A percentile compares a stretch with the other conserved stretches of the same genome.
Conservation (phyloP, 2,888 invertebrate genomes). For the Chymomyza fuscimana region DNA sequence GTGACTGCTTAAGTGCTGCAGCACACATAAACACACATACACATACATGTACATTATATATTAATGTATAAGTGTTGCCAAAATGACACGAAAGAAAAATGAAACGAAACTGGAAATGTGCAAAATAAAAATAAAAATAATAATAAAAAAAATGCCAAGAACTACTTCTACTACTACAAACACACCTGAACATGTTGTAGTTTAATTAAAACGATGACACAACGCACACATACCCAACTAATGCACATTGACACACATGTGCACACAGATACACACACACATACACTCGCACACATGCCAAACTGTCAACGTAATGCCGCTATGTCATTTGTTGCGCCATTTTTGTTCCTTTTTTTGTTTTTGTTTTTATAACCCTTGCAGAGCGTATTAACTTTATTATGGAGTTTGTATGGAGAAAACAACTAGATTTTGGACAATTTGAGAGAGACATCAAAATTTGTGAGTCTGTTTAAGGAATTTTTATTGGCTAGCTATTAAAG, state of each 20-base stretch:
- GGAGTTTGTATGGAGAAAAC: background rate
- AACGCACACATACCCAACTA: slow-evolving; percentile 5
- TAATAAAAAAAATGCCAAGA: slow-evolving; percentile 10
- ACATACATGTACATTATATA: background rate
- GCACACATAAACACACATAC: background rate
- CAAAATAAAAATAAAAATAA: slow-evolving; percentile 21
- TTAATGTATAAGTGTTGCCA: background rate
- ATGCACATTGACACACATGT: background rate
- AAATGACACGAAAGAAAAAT: background rate
- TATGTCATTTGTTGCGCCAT: background rate
- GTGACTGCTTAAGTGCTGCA: slow-evolving; percentile 13
- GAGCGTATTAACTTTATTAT: background rate
- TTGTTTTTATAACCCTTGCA: background rate
- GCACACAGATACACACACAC: background rate
- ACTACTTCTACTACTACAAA: background rate
- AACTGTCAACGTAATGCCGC: background rate
- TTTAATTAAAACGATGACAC: slow-evolving; percentile 54
- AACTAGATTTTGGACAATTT: background rate
- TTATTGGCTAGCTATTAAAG: background rate
- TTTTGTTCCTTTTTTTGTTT: background rate
- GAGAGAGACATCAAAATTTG: background rate
- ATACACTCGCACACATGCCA: background rate
- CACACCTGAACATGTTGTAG: slow-evolving; percentile 41
- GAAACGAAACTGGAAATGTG: slow-evolving; percentile 14
- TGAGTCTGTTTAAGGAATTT: background rate